phyloP scores from a whole-genome alignment of 2,888 invertebrate genomes.

The Noctua fimbriata region DNA sequence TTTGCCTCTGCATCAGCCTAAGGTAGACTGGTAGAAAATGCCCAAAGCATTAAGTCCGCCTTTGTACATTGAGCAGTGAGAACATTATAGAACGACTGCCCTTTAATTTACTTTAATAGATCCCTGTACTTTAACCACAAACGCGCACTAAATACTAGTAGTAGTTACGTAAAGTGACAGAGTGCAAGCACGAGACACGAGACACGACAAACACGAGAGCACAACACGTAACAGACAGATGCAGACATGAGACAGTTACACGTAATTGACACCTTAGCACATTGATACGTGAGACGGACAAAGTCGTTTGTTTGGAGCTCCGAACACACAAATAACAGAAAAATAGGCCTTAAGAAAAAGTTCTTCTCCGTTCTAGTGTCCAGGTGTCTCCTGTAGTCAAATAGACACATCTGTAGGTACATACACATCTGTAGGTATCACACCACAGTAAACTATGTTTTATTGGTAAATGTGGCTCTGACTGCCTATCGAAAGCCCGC shows the following conservation, averaged over 20 bases:
- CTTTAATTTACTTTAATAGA: not conserved
- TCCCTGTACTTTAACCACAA: slow-evolving; percentile 33
- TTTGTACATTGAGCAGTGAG: no score
- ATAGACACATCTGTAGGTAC: no score
- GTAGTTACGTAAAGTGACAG: slow-evolving; percentile 36
- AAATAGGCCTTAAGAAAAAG: not conserved
- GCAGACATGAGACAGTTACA: slow-evolving; percentile 67
- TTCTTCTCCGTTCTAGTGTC: not conserved
- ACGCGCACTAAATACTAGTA: slow-evolving; percentile 29
- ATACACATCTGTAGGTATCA: no score
- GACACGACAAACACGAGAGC: slow-evolving; percentile 60
- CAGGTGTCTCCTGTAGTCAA: no score
- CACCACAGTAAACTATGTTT: no score
- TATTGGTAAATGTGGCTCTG: not conserved
- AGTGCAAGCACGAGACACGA: slow-evolving; percentile 74
- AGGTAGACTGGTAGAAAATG: no score
- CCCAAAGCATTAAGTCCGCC: no score
- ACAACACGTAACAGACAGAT: slow-evolving; percentile 69
- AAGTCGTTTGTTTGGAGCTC: slow-evolving; percentile 43
- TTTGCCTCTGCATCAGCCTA: no score
- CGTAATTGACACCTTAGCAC: slow-evolving; percentile 86
- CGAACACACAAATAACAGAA: slow-evolving; percentile 9
- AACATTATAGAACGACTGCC: no score
- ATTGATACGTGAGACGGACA: slow-evolving; percentile 78
- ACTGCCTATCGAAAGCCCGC: not conserved